Evolutionary conservation across 2,797 vertebrate species (phyloP).

Genomic region (Siniperca obscura): DNA sequence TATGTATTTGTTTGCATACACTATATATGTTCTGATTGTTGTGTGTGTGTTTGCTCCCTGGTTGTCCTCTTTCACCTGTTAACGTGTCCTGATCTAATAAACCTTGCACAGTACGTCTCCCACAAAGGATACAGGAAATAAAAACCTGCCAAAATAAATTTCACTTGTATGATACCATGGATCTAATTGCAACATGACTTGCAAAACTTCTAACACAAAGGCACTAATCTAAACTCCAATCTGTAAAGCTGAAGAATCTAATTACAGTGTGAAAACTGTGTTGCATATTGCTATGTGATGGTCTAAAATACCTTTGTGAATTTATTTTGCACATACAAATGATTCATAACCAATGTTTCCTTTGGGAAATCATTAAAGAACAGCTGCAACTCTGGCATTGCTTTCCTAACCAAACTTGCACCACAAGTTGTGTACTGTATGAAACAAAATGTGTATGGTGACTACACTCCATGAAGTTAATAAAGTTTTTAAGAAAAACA

Average conservation of each 20-base stretch:
- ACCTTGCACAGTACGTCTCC: background rate
- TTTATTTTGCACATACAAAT: background rate
- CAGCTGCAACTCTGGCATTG: constrained; percentile 11
- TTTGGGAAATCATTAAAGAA: constrained; percentile 6
- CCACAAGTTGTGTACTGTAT: background rate
- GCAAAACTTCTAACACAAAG: background rate
- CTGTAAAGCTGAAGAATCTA: background rate
- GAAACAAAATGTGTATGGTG: background rate
- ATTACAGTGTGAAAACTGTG: background rate
- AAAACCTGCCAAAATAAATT: background rate
- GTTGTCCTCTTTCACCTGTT: constrained; percentile 47
- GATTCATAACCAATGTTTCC: background rate
- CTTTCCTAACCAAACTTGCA: background rate
- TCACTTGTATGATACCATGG: background rate
- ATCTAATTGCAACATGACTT: background rate
- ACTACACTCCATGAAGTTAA: background rate
- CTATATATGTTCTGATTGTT: background rate
- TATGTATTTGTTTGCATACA: background rate
- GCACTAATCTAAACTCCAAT: background rate
- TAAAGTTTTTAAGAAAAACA: background rate
- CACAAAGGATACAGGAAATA: background rate
- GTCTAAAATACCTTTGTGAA: background rate
- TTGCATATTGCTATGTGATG: too few relatives aligned
- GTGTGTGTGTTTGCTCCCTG: constrained; percentile 22
- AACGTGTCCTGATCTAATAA: background rate